Evolutionary conservation across 2,888 invertebrate species (phyloP), one percentile per base, ranked within the genome.

Genomic region (Phengaris arion): DNA sequence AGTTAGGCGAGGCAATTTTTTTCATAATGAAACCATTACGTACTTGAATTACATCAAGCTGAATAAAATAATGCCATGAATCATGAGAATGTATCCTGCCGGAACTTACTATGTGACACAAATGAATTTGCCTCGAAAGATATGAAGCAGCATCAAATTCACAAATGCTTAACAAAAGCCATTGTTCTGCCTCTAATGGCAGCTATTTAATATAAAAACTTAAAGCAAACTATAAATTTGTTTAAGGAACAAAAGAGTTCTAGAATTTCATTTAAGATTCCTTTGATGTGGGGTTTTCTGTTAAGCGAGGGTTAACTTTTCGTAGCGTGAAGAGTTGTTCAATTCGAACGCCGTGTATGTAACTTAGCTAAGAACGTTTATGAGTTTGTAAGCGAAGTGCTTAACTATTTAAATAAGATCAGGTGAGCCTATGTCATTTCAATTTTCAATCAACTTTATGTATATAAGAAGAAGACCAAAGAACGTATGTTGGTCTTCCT

Each of bases 221-320:
- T 7, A 54, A 68, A 46, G 52, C 68, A 75, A 74, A 55, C 74
- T 76, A 64, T 55, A 48, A 76, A 69, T 55, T 75, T 75, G 57
- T 59, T 73, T 13, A 15, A 57, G 55, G 68, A 77, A 77, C 77
- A 77, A 78, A 78, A 75, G 77, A 74, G 59, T 73, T 75, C 68
- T 64, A 74, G 75, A 78, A 78, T 77, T 75, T 72, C 64, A 78
- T 78, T 77, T 77, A 77, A 78, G 72, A 77, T 77, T 77, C 77
- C 77, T 78, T 78, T 78, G 77, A 77, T 75, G 75, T 77, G 57
- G 64, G 74, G 76, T 77, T 77, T 76, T 22, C 64, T 68, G 74
- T 74, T 77, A 75, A 75, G 22, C 74, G 68, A 59, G 74, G 75
- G 52, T 68, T 77, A 69, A 69, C 69, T 69, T 69, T 69, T 8